Base-by-base conservation (phyloP, 1,140 invertebrate species). In the Pseudomyrmex pallidus region DNA sequence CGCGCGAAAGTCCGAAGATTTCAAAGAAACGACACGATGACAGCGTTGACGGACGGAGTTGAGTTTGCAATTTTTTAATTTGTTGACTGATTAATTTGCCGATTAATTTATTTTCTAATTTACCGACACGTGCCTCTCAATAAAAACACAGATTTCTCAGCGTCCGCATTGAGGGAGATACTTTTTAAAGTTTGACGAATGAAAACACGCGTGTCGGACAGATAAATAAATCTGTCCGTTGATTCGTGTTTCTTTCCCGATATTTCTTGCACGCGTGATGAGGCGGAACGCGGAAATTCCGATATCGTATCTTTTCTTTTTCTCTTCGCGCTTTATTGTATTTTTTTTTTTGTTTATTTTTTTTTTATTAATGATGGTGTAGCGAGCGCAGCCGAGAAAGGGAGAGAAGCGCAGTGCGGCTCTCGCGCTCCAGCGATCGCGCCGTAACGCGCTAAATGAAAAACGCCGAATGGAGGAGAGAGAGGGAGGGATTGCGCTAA, bases 391-490 rank as follows among this genome's bases (percentile, higher is more conserved):
- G 46, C 59, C 5, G 35, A 35, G 35, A 35, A 0, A 35, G 61
- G 44, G 62, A 35, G 61, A 54, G 62, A n/a, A 77, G 35, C 25
- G 62, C 61, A 22, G 25, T 56, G 74, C 52, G 64, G 76, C 52
- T 46, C 64, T 70, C 64, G 76, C 54, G 64, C 64, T 70, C 76
- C 52, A 78, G 44, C 76, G 64, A 70, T 68, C 64, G 63, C 25
- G 50, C 74, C 35, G 62, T 66, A 77, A 56, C 63, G 62, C 52
- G 76, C 76, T 78, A 78, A 78, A 78, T 70, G 64, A 78, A 70
- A 78, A 78, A 78, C 52, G 54, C 52, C 76, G 54, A 57, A 78
- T 17, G 35, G 5, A 35, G 35, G 35, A 48, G 76, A 10, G 57
- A n/a, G n/a, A n/a, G 20, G 57, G 57, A 61, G 17, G 57, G 46